Conservation (phyloP, 2,888 invertebrate genomes). For the Chaetoderma sp. region DNA sequence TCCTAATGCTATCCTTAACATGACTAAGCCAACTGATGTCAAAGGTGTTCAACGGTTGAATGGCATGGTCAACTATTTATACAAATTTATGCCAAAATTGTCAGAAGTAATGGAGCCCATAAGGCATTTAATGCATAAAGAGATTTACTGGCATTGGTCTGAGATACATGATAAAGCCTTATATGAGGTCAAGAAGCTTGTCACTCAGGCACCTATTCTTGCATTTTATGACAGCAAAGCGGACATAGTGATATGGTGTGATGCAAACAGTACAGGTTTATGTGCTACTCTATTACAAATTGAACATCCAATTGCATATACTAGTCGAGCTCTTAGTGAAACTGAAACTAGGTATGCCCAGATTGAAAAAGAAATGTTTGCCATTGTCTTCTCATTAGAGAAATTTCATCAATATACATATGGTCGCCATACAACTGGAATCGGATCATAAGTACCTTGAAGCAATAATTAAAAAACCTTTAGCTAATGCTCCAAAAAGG, state of each 20-base stretch:
- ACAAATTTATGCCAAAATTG: too few species aligned
- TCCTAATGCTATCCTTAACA: too few species aligned
- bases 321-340: constrained; percentile 27
- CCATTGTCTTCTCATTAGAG: too few species aligned
- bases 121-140: background rate
- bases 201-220: constrained; percentile 32
- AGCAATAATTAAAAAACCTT: too few species aligned
- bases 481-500: too few species aligned
- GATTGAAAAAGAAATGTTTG: constrained; percentile 40
- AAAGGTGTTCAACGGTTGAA: background rate
- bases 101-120: background rate
- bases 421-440: too few species aligned
- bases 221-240: constrained; percentile 28
- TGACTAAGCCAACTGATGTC: background rate
- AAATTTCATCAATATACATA: too few species aligned
- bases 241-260: constrained; percentile 29
- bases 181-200: constrained; percentile 25
- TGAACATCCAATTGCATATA: constrained; percentile 32
- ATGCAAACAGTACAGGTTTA: constrained; percentile 40
- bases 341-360: constrained; percentile 34
- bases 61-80: background rate
- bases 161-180: constrained; percentile 37
- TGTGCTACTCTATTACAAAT: constrained; percentile 35
- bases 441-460: too few species aligned
- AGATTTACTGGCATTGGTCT: background rate